Evolutionary conservation across 2,113 vertebrate species (phyloP).

Genomic region (Dromas ardeola): DNA sequence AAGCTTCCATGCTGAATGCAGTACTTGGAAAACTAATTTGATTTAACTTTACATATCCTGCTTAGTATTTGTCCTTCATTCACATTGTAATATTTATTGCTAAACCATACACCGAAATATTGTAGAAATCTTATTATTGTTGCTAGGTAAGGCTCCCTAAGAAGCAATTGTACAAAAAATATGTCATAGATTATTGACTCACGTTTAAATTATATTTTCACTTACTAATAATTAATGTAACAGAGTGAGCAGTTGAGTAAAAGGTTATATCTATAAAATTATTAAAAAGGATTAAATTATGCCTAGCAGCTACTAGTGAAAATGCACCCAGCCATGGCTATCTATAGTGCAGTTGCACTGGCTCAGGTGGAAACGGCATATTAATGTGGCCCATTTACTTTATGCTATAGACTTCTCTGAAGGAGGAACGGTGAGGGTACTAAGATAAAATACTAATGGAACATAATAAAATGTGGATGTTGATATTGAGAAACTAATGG

Average conservation of each 20-base stretch:
- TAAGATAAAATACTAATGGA: constrained; percentile 12
- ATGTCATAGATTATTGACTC: constrained; percentile 16
- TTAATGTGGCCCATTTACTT: constrained; percentile 47
- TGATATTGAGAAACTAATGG: background rate
- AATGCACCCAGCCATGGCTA: constrained; percentile 21
- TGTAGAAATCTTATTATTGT: background rate
- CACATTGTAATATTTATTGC: background rate
- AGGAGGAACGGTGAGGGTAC: background rate
- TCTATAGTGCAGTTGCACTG: background rate
- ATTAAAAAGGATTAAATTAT: constrained; percentile 55
- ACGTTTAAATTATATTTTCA: constrained; percentile 53
- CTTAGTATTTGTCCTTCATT: background rate
- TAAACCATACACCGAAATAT: background rate
- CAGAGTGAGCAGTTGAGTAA: constrained; percentile 26
- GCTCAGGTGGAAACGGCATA: constrained; percentile 14
- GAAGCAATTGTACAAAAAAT: background rate
- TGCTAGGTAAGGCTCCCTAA: background rate
- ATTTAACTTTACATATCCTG: background rate
- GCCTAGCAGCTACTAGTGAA: constrained; percentile 27
- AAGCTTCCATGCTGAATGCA: background rate
- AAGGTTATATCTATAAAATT: constrained; percentile 61
- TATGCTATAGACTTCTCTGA: background rate
- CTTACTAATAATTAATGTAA: constrained; percentile 51
- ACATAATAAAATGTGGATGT: background rate
- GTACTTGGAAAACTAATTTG: background rate